These are phyloP conservation scores for Athene cunicularia DNA, from an alignment of 2,113 vertebrate species.

Conservation along the genomic window DNA sequence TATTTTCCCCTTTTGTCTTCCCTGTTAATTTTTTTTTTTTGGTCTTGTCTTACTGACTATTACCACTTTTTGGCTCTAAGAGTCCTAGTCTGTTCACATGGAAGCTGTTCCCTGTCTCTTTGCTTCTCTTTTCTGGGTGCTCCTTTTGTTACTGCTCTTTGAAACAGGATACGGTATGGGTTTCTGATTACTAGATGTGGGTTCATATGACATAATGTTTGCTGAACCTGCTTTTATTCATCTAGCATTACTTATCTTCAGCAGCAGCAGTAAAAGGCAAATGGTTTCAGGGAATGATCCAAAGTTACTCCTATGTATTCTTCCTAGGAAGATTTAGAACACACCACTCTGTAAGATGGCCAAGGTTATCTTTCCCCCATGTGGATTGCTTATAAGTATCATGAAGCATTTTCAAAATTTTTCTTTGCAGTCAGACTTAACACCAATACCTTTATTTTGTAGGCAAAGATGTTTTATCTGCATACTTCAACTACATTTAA, in stretches of 20 bases:
- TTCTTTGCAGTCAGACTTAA: neutral
- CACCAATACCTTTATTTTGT: neutral
- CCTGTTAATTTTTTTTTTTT: neutral
- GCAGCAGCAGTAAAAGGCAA: neutral
- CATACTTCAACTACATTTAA: neutral
- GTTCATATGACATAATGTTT: neutral
- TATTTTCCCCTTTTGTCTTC: neutral
- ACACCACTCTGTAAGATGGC: neutral
- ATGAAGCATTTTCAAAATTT: neutral
- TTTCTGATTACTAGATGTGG: neutral
- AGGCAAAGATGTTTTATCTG: neutral
- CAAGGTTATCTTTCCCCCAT: neutral
- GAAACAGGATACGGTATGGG: neutral
- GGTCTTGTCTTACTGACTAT: neutral
- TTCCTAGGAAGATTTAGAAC: neutral
- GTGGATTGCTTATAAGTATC: neutral
- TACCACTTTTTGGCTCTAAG: neutral
- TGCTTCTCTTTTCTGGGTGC: neutral
- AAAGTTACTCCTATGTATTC: neutral
- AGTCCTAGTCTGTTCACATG: neutral
- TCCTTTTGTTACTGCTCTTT: neutral
- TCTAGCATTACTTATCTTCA: neutral
- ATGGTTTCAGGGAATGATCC: neutral
- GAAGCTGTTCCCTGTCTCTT: neutral
- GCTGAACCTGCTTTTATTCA: neutral